These are phyloP conservation scores for Pseudoatta argentina DNA, from an alignment of 1,140 invertebrate species.

Conservation along the genomic window DNA sequence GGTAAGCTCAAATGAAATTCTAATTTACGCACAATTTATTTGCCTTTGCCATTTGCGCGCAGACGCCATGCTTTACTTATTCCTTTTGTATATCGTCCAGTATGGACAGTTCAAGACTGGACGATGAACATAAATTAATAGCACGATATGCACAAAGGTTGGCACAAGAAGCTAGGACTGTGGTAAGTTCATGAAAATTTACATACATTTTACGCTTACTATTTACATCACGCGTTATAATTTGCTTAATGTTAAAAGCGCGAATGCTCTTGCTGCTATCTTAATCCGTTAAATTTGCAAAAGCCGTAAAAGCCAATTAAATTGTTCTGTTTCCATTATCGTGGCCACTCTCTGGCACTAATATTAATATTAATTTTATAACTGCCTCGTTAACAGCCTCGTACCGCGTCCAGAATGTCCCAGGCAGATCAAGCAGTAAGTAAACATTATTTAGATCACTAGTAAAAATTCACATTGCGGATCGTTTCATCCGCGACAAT, in stretches of 20 bases:
- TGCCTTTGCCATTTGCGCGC: constrained; percentile 49
- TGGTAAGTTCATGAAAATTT: constrained; percentile 88
- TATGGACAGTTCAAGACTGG: constrained; percentile 89
- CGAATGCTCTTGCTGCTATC: constrained; percentile 5
- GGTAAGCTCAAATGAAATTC: constrained; percentile 79
- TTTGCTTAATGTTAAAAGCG: constrained; percentile 37
- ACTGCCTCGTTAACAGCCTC: constrained; percentile 79
- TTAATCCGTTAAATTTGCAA: constrained; percentile 17
- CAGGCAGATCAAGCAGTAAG: constrained; percentile 84
- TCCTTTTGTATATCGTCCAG: constrained; percentile 76
- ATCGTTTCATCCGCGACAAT: neutral
- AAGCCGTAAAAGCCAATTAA: constrained; percentile 33
- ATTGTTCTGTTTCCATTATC: constrained; percentile 7
- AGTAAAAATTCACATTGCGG: neutral
- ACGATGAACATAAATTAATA: constrained; percentile 98
- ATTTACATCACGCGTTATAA: constrained; percentile 10
- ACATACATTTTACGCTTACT: constrained; percentile 45
- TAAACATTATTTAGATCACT: constrained; percentile 50
- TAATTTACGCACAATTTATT: constrained; percentile 58
- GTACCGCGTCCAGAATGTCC: constrained; percentile 84
- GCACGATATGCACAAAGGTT: constrained; percentile 97
- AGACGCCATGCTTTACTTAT: constrained; percentile 71
- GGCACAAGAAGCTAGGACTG: constrained; percentile 95
- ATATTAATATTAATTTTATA: constrained; percentile 65
- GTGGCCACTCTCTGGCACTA: constrained; percentile 34